phyloP scores from a whole-genome alignment of 2,113 vertebrate genomes.

The Mystacornis crossleyi region DNA sequence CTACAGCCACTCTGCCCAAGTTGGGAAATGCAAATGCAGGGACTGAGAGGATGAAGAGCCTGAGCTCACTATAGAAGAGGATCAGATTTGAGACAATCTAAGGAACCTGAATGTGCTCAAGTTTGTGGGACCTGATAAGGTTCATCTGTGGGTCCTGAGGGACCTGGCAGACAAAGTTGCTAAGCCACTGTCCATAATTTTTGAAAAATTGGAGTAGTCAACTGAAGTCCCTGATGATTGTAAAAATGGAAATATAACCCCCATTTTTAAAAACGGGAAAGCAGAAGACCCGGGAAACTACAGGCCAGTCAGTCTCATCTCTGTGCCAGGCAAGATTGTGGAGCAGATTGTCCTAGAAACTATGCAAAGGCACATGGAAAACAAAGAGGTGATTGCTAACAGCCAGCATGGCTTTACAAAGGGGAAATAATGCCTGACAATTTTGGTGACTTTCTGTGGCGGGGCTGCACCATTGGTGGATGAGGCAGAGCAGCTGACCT shows the following conservation, averaged over 20 bases:
- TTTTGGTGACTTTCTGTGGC: neutral
- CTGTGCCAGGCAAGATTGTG: neutral
- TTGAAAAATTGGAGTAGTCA: neutral
- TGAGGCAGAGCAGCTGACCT: neutral
- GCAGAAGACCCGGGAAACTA: neutral
- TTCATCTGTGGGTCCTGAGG: neutral
- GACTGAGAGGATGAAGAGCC: neutral
- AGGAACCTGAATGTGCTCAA: neutral
- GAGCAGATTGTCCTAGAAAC: neutral
- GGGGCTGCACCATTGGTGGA: neutral
- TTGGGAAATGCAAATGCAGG: neutral
- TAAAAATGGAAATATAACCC: neutral
- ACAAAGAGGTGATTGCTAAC: neutral
- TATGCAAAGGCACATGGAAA: neutral
- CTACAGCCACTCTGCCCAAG: neutral
- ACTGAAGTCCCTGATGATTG: neutral
- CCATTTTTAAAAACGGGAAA: neutral
- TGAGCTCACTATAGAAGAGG: neutral
- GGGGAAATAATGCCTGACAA: neutral
- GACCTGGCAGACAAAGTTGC: neutral
- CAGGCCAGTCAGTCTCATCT: neutral
- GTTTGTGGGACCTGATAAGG: neutral
- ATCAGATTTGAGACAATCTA: neutral
- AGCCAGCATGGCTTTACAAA: neutral
- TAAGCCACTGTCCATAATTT: neutral